phyloP scores from a whole-genome alignment of 2,888 invertebrate genomes.

The Acanthacorydalis orientalis region DNA sequence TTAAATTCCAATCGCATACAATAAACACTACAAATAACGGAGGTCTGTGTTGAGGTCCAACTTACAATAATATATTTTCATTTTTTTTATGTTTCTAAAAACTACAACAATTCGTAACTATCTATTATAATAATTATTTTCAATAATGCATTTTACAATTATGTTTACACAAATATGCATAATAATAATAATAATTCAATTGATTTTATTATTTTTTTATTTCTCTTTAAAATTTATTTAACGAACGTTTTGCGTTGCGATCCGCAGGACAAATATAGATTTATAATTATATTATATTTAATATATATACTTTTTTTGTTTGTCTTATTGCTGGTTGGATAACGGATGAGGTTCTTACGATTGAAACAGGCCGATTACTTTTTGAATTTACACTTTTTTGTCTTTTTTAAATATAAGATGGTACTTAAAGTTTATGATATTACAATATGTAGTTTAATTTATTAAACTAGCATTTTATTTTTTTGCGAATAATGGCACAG shows the following conservation, averaged over 20 bases:
- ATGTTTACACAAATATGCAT: background rate
- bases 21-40: background rate
- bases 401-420: too few species aligned
- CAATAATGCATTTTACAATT: background rate
- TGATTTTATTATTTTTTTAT: background rate
- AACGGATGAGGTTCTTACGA: background rate
- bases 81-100: background rate
- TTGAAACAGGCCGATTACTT: too few species aligned
- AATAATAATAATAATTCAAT: background rate
- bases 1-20: background rate
- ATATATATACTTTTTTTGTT: background rate
- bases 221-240: background rate
- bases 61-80: background rate
- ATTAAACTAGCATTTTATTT: background rate
- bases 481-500: slow-evolving; percentile 19
- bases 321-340: background rate
- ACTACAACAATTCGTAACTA: background rate
- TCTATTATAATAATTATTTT: background rate
- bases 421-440: too few species aligned
- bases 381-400: too few species aligned
- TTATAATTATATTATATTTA: background rate
- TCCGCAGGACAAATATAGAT: background rate
- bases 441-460: background rate
- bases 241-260: background rate
- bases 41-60: background rate